A percentile compares a stretch with the other conserved stretches of the same genome.
Evolutionary conservation across 2,888 invertebrate genomes (phyloP).

Genomic region (Harpalus rufipes): DNA sequence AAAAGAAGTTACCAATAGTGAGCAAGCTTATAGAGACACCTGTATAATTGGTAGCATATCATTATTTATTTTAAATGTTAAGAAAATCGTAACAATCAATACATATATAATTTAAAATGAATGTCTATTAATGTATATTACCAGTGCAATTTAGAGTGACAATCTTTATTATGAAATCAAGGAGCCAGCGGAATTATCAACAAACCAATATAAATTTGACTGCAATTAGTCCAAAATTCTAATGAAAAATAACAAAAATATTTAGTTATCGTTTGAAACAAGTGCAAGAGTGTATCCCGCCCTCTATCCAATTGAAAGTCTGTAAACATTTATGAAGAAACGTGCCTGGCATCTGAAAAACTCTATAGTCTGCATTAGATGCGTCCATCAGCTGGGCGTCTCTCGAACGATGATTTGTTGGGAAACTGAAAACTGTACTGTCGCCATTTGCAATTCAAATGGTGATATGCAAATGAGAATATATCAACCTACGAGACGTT

Average conservation of each 20-base stretch:
- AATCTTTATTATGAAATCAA: too few species aligned
- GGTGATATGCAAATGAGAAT: slow-evolving; percentile 53
- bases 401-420: slow-evolving; percentile 25
- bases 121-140: too few species aligned
- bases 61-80: too few species aligned
- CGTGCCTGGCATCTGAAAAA: slow-evolving; percentile 21
- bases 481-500: slow-evolving; percentile 46
- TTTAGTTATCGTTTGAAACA: slow-evolving; percentile 7
- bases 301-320: background rate
- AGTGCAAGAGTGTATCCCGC: slow-evolving; percentile 27
- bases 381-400: background rate
- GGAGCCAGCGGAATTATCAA: too few species aligned
- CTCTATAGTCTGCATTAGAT: background rate
- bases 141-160: too few species aligned
- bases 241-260: background rate
- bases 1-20: too few species aligned
- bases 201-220: background rate
- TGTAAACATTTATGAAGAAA: slow-evolving; percentile 23
- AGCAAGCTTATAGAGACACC: too few species aligned
- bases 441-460: slow-evolving; percentile 61
- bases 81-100: too few species aligned
- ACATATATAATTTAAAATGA: too few species aligned
- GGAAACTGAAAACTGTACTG: slow-evolving; percentile 5
- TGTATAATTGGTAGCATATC: too few species aligned
- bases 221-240: background rate